Evolutionary conservation across 2,888 invertebrate genomes (phyloP).

Genomic region (Tanypteryx hageni): DNA sequence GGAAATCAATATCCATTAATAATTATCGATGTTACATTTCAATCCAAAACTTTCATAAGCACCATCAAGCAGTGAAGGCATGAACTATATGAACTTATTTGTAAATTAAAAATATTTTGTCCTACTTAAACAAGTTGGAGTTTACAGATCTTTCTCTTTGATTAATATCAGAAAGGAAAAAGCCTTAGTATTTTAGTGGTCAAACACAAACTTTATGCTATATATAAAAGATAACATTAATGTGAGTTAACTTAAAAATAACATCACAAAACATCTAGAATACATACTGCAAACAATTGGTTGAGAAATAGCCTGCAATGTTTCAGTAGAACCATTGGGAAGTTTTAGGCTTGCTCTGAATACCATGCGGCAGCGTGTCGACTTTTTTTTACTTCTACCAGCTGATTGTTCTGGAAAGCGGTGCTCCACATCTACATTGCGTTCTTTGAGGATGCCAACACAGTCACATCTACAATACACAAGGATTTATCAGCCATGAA

Average conservation of each 20-base stretch:
- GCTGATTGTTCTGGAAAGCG: conserved; percentile 89
- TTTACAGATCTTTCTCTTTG: too few species aligned
- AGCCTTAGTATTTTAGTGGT: too few species aligned
- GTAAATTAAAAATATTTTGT: too few species aligned
- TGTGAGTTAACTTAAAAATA: background rate
- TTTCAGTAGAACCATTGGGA: conserved; percentile 87
- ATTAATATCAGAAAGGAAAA: too few species aligned
- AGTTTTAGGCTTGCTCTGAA: conserved; percentile 91
- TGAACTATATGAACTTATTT: too few species aligned
- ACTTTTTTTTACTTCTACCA: conserved; percentile 92
- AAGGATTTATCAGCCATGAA: too few species aligned
- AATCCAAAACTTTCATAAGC: too few species aligned
- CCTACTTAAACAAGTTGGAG: too few species aligned
- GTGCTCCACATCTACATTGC: conserved; percentile 96
- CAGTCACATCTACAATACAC: conserved; percentile 87
- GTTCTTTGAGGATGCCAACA: conserved; percentile 95
- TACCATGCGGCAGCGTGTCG: conserved; percentile 95
- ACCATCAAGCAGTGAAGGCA: too few species aligned
- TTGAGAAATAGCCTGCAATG: conserved; percentile 91
- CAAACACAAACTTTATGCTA: too few species aligned
- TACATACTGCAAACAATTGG: conserved; percentile 95
- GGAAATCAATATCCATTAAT: too few species aligned
- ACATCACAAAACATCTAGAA: background rate
- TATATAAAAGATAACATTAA: background rate
- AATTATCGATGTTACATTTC: too few species aligned